Base-by-base conservation (phyloP, 1,140 invertebrate species). In the Calephelis nemesis region DNA sequence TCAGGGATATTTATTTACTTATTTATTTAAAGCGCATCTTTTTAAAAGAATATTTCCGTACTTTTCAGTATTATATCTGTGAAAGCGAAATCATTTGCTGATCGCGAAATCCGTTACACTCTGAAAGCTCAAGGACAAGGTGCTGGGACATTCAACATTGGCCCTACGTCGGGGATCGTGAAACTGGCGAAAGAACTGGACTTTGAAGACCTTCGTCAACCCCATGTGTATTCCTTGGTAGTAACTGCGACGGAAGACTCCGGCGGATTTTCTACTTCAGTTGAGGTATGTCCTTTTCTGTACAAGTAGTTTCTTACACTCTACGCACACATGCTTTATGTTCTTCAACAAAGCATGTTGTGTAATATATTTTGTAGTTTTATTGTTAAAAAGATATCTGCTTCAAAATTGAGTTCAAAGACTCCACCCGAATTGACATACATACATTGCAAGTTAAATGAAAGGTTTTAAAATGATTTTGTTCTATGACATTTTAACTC, bases 171-270 rank as follows among this genome's bases (percentile, higher is more conserved):
- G 15, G 98, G 98, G 30, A 98, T 98, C 76, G 97, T 98, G 4
- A 98, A 98, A 89, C 88, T 98, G 67, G 98, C 97, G 5, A 98
- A 98, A 86, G 97, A 98, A 92, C 92, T 98, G 73, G 97, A 98
- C 92, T 98, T 98, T 84, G 98, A 98, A 92, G 98, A 98, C 92
- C 91, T 98, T 62, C 92, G 97, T 47, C 97, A 98, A 85, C 97
- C 97, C 0, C 97, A 98, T 80, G 97, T 98, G 72, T 98, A 98
- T 86, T 96, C 97, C 9, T 89, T 99, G 42, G 94, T 97, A 63
- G 97, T 98, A 13, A 98, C 97, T 3, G 97, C 98, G 11, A 98
- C 97, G 6, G 98, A 98, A 91, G 98, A 98, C 90, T 98, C 97
- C 1, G 98, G 98, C 52, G 98, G 98, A 67, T 98, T 98, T 88